Base-by-base conservation (phyloP, 2,888 invertebrate species). In the Plagodis dolabraria region DNA sequence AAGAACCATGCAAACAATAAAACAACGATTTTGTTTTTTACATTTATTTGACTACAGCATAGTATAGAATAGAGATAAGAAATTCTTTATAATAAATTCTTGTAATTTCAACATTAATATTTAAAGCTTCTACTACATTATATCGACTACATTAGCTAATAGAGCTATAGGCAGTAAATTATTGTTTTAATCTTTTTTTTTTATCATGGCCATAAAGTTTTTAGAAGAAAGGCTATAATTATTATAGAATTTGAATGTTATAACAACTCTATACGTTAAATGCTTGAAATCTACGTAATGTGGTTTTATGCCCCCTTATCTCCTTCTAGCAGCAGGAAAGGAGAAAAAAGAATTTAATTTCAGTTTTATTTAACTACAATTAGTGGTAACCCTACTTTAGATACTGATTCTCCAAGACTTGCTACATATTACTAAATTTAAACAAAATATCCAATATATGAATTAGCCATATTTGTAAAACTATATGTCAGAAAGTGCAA, bases 311-410 rank as follows among this genome's bases (percentile, higher is more conserved):
- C 72, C 86, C 87, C 92, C 86, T 90, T 89, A 83, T 88, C 89
- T 88, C 82, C 86, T 83, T 89, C 91, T 87, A 80, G 92, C 92
- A 89, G 92, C 92, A 86, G 86, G 84, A 89, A 92, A 92, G 89
- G 79, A 79, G 78, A 80, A 80, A 79, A 43, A 73, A 65, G 48
- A 63, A 61, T 67, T 69, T 67, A 64, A 69, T 65, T 67, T 65
- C 54, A 62, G 62, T 70, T 71, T 67, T 40, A 49, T 59, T 63
- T 63, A 68, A 70, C 71, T 75, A 69, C 69, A 75, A 72, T 77
- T 65, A 72, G 69, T 70, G 72, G 72, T 71, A 67, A 64, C 74
- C 76, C 70, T 75, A 76, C 77, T 77, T 75, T 71, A 63, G 56
- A 57, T 53, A 52, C 12, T 42, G 36, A 22, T 35, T 33, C 36